Evolutionary conservation across 2,888 invertebrate species (phyloP).

Genomic region (Volucella zonaria): DNA sequence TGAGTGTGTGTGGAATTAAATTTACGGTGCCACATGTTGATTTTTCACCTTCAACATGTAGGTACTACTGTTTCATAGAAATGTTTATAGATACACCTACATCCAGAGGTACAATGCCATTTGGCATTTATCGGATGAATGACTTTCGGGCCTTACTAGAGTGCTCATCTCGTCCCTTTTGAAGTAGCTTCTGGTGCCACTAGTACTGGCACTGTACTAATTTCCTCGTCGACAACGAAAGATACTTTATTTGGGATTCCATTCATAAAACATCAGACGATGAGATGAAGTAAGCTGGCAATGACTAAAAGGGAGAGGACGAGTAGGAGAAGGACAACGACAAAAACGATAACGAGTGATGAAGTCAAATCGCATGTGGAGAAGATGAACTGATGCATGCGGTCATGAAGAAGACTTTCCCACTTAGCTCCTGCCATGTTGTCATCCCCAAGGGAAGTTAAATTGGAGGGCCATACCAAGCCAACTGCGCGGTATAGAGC

Average conservation of each 20-base stretch:
- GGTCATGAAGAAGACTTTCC: slow-evolving; percentile 53
- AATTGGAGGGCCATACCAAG: slow-evolving; percentile 37
- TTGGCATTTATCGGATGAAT: slow-evolving; percentile 62
- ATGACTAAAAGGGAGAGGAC: background rate
- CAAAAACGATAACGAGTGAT: slow-evolving; percentile 1
- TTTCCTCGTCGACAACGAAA: slow-evolving; percentile 40
- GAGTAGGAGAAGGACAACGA: background rate
- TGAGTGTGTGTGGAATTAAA: slow-evolving; percentile 34
- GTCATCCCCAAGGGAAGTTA: slow-evolving; percentile 21
- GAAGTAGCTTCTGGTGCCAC: slow-evolving; percentile 1
- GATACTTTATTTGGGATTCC: slow-evolving; percentile 64
- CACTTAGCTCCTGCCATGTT: slow-evolving; percentile 31
- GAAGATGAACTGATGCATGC: slow-evolving; percentile 48
- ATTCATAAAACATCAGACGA: slow-evolving; percentile 64
- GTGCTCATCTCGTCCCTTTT: slow-evolving; percentile 28
- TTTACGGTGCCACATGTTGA: slow-evolving; percentile 69
- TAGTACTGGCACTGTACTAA: slow-evolving; percentile 44
- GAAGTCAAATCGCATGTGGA: slow-evolving; percentile 57
- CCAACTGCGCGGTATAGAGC: slow-evolving; percentile 52
- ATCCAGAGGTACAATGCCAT: slow-evolving; percentile 39
- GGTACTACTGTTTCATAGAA: slow-evolving; percentile 22
- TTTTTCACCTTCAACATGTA: slow-evolving; percentile 60
- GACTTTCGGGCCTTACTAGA: slow-evolving; percentile 46
- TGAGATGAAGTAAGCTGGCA: background rate
- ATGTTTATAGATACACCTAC: slow-evolving; percentile 5